A percentile compares a stretch with the other conserved stretches of the same genome.
Conservation (phyloP, 2,888 invertebrate species). For the Chorisops tibialis region DNA sequence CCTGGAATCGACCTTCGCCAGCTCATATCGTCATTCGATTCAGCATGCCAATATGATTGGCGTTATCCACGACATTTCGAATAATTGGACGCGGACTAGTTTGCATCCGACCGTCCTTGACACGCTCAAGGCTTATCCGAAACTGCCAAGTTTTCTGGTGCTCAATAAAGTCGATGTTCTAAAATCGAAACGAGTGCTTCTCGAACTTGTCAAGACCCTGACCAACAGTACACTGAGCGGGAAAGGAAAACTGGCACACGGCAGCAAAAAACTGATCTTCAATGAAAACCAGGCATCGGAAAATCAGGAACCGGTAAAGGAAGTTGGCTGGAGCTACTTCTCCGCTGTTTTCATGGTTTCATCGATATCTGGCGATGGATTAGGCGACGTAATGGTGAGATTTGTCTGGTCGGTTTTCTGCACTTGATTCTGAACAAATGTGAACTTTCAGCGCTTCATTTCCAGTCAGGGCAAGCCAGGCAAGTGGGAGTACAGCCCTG, state of each 20-base stretch:
- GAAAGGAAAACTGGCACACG: constrained; percentile 38
- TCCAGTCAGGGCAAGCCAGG: constrained; percentile 58
- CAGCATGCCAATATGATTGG: constrained; percentile 75
- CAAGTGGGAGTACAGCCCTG: constrained; percentile 65
- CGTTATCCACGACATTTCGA: constrained; percentile 81
- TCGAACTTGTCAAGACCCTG: constrained; percentile 67
- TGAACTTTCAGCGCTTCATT: constrained; percentile 38
- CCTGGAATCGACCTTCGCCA: constrained; percentile 58
- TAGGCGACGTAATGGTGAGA: constrained; percentile 65
- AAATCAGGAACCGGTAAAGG: constrained; percentile 33
- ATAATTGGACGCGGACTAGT: constrained; percentile 62
- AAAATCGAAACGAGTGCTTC: constrained; percentile 68
- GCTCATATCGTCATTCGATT: constrained; percentile 55
- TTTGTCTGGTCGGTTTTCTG: background rate
- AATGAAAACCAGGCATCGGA: background rate
- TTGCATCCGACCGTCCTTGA: constrained; percentile 69
- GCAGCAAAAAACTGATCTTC: constrained; percentile 32
- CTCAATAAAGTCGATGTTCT: constrained; percentile 83
- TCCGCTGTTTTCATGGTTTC: constrained; percentile 89
- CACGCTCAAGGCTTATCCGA: constrained; percentile 61
- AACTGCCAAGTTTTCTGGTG: constrained; percentile 69
- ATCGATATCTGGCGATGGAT: constrained; percentile 72
- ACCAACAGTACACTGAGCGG: constrained; percentile 60
- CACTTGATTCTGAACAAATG: background rate
- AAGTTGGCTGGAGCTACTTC: constrained; percentile 71